phyloP scores from a whole-genome alignment of 2,888 invertebrate species.

The Drosophila putrida region DNA sequence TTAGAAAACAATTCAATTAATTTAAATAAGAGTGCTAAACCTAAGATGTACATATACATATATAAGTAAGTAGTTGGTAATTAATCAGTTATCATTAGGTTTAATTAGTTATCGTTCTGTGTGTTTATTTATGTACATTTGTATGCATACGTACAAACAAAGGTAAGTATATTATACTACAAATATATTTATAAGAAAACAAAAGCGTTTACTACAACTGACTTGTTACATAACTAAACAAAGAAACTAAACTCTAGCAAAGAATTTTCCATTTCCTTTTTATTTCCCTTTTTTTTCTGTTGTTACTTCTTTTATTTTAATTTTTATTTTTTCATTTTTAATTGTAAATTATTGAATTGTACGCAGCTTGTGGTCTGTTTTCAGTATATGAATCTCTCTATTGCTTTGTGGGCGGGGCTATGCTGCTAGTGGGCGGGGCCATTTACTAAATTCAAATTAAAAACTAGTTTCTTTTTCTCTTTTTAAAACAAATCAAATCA shows the following conservation, averaged over 20 bases:
- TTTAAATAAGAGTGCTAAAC: slow-evolving; percentile 65
- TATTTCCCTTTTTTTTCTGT: slow-evolving; percentile 5
- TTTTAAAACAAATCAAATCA: slow-evolving; percentile 37
- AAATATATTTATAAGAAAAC: slow-evolving; percentile 53
- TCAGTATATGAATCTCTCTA: slow-evolving; percentile 24
- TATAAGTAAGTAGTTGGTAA: slow-evolving; percentile 53
- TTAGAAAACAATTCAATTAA: slow-evolving; percentile 82
- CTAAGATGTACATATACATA: slow-evolving; percentile 56
- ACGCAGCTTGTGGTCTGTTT: slow-evolving; percentile 34
- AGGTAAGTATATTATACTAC: slow-evolving; percentile 45
- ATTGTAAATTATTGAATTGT: slow-evolving; percentile 22
- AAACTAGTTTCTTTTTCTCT: slow-evolving; percentile 15
- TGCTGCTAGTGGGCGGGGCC: slow-evolving; percentile 47
- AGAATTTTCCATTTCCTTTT: slow-evolving; percentile 51
- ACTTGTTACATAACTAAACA: slow-evolving; percentile 69
- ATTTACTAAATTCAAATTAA: slow-evolving; percentile 61
- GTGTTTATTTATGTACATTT: slow-evolving; percentile 49
- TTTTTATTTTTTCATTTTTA: not conserved
- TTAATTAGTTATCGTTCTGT: slow-evolving; percentile 32
- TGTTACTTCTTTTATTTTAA: not conserved
- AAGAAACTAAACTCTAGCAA: slow-evolving; percentile 72
- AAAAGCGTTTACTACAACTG: slow-evolving; percentile 74
- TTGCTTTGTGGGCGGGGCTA: slow-evolving; percentile 42
- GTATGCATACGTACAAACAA: slow-evolving; percentile 54
- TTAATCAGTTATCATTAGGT: slow-evolving; percentile 43